Evolutionary conservation across 2,113 vertebrate species (phyloP), one percentile per base, ranked within the genome.

Genomic region (Salvelinus namaycush): DNA sequence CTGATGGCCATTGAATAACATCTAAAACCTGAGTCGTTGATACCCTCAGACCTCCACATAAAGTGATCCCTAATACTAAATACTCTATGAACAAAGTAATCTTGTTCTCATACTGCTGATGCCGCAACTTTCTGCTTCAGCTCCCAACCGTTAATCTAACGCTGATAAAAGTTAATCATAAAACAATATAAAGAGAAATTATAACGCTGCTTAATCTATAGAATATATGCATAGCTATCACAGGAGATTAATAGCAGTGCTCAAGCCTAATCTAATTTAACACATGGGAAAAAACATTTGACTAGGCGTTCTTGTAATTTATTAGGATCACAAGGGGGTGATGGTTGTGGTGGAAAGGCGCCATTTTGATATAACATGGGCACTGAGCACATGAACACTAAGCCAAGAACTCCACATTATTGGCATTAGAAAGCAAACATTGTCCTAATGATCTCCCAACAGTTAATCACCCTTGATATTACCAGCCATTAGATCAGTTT

Each of bases 141-240:
- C 71, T 54, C 74, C 68, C 49, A 62, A 31, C 39, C 73, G 71
- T 81, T 86, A 85, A 81, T 87, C 79, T 76, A 79, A 81, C 26
- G 57, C 76, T 84, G 80, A 83, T 84, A 72, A 81, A 78, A 86
- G 83, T 80, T 72, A 82, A 87, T 89, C 86, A 89, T 86, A 87
- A 85, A 86, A 84, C 77, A 87, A 84, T 84, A 86, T 84, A 66
- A 81, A 83, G 79, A 77, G 54, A 82, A 84, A 84, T 86, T 78
- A 86, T 79, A 85, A 84, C 78, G 70, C 76, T 77, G 76, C 44
- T 49, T 79, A 81, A 87, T 83, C 76, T 86, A 81, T 83, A 78
- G 73, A 89, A 84, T 81, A 77, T 83, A 86, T 84, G 81, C 82
- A 73, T 84, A 83, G 76, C 79, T 48, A 80, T 86, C 83, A 80